phyloP scores from a whole-genome alignment of 1,140 invertebrate species.

The Conus betulinus region DNA sequence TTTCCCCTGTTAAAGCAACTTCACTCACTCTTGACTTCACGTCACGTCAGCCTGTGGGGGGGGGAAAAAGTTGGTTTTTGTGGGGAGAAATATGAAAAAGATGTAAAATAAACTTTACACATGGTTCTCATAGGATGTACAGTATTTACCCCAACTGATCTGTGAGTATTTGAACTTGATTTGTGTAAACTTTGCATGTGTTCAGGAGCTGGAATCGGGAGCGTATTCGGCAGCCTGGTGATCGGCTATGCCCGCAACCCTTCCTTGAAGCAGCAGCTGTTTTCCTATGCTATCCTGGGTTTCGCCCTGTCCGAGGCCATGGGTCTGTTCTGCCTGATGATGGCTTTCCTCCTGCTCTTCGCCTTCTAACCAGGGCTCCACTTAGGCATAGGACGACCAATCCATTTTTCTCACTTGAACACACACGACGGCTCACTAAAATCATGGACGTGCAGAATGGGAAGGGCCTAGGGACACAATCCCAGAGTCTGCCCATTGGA shows the following conservation, averaged over 20 bases:
- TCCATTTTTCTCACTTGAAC: neutral
- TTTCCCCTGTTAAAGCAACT: no score
- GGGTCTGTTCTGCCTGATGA: slow-evolving; percentile 99
- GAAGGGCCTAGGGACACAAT: neutral
- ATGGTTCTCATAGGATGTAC: no score
- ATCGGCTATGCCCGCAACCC: slow-evolving; percentile 99
- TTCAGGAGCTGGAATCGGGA: slow-evolving; percentile 98
- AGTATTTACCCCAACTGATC: no score
- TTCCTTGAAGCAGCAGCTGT: slow-evolving; percentile 97
- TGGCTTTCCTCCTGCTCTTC: slow-evolving; percentile 99
- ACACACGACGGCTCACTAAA: neutral
- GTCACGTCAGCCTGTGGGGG: no score
- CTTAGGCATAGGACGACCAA: slow-evolving; percentile 16
- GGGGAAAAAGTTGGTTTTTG: no score
- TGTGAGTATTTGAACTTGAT: no score
- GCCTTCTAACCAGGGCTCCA: slow-evolving; percentile 88
- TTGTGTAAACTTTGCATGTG: neutral
- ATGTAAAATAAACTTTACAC: no score
- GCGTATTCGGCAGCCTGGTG: slow-evolving; percentile 99
- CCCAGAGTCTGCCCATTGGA: neutral
- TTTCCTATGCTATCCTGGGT: slow-evolving; percentile 99
- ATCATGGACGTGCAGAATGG: neutral
- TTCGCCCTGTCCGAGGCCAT: slow-evolving; percentile 99
- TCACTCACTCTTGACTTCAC: no score
- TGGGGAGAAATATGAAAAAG: no score